phyloP scores from a whole-genome alignment of 2,797 vertebrate genomes.

The Mus minutoides region DNA sequence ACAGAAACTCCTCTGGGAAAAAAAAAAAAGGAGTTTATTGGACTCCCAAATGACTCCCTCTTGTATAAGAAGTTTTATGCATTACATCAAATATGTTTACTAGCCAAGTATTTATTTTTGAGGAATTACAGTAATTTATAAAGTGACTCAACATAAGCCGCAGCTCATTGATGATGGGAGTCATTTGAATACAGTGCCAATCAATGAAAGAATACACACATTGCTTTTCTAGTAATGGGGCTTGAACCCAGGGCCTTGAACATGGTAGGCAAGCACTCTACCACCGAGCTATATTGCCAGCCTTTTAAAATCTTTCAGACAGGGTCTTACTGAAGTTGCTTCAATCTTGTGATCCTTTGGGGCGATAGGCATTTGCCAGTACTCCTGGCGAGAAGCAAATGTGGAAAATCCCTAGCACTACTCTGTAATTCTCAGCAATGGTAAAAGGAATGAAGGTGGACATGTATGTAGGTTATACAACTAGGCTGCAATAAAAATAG shows the following conservation, averaged over 20 bases:
- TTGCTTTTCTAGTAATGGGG: neutral
- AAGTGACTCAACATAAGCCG: neutral
- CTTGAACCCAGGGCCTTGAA: neutral
- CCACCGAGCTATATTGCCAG: neutral
- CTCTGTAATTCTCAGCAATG: neutral
- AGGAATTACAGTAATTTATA: slow-evolving; percentile 23
- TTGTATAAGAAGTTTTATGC: neutral
- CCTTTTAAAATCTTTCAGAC: neutral
- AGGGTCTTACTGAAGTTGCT: neutral
- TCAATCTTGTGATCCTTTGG: neutral
- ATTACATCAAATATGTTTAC: slow-evolving; percentile 10
- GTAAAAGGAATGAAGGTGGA: slow-evolving; percentile 8
- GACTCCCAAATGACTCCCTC: neutral
- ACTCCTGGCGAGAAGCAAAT: neutral
- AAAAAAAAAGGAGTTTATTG: neutral
- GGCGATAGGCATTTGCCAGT: neutral
- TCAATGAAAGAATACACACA: neutral
- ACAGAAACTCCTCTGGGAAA: slow-evolving; percentile 37
- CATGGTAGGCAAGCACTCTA: neutral
- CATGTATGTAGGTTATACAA: neutral
- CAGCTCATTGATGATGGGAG: neutral
- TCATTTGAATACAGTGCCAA: neutral
- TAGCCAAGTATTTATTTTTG: slow-evolving; percentile 18
- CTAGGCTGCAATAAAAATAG: slow-evolving; percentile 18
- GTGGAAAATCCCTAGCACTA: neutral